Conservation (phyloP, 1,140 invertebrate genomes). For the Euwallacea similis region DNA sequence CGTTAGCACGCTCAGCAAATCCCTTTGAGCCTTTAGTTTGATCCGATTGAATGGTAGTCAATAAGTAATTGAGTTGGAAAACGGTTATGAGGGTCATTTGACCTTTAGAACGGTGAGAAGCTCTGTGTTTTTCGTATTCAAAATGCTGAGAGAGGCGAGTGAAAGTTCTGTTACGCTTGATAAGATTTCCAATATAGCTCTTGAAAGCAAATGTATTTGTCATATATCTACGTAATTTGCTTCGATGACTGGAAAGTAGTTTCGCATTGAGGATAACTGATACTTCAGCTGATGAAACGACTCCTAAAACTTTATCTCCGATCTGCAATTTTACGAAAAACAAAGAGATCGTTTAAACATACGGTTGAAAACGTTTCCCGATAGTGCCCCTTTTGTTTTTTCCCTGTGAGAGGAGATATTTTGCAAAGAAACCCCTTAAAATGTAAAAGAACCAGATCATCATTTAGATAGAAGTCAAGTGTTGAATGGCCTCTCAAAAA, state of each 20-base stretch:
- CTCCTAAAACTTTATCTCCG: neutral
- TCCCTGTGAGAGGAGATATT: neutral
- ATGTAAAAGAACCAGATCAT: too few relatives aligned
- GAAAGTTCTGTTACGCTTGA: neutral
- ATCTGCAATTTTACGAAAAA: neutral
- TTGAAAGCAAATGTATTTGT: neutral
- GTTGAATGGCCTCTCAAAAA: neutral
- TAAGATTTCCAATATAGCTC: neutral
- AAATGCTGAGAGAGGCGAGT: neutral
- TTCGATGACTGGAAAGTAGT: neutral
- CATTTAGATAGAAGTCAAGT: neutral
- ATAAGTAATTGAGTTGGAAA: conserved; percentile 27
- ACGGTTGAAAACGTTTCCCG: neutral
- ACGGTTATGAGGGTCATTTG: neutral
- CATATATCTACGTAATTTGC: neutral
- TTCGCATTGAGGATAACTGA: neutral
- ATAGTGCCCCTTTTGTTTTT: conserved; percentile 1
- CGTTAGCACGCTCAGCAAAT: conserved; percentile 20
- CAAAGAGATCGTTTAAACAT: neutral
- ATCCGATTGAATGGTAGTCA: conserved; percentile 22
- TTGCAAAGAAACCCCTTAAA: neutral
- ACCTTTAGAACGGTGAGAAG: neutral
- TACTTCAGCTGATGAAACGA: neutral
- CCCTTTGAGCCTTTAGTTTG: conserved; percentile 5
- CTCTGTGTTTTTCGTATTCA: neutral